phyloP scores from a whole-genome alignment of 2,888 invertebrate genomes.

The Piscicola geometra region DNA sequence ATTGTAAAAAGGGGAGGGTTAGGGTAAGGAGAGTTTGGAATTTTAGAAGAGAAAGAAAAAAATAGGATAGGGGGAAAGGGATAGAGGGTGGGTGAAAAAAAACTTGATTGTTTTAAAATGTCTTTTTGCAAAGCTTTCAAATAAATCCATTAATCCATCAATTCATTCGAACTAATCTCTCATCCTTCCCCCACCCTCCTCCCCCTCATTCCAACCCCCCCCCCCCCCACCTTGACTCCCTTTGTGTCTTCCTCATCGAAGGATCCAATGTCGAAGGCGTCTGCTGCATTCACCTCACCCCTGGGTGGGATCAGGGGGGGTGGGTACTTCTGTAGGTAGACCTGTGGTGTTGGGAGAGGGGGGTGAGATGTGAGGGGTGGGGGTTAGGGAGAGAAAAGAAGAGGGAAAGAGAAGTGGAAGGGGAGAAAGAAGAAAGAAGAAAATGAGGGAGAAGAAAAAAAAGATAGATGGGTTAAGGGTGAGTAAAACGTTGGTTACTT shows the following conservation, averaged over 20 bases:
- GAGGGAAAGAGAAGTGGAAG: background rate
- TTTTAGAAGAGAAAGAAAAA: background rate
- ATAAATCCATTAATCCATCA: background rate
- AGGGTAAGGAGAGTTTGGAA: too few relatives aligned
- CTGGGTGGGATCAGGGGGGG: conserved; percentile 96
- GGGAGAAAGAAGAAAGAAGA: background rate
- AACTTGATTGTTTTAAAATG: too few relatives aligned
- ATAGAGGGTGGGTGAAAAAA: background rate
- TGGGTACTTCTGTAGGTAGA: conserved; percentile 94
- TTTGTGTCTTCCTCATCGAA: conserved; percentile 99
- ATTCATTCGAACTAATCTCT: background rate
- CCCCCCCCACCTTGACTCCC: conserved; percentile 74
- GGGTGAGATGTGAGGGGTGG: background rate
- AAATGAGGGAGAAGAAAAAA: background rate
- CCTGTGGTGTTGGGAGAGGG: conserved; percentile 53
- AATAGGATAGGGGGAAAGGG: background rate
- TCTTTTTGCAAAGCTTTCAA: too few relatives aligned
- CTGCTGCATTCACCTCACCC: conserved; percentile 98
- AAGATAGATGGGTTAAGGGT: background rate
- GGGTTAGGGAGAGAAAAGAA: background rate
- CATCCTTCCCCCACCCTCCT: background rate
- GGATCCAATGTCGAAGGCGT: conserved; percentile 98
- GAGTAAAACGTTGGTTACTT: too few relatives aligned
- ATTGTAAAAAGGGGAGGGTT: background rate
- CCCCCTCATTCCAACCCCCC: background rate